Conservation (phyloP, 2,113 vertebrate species). For the Ictalurus furcatus region DNA sequence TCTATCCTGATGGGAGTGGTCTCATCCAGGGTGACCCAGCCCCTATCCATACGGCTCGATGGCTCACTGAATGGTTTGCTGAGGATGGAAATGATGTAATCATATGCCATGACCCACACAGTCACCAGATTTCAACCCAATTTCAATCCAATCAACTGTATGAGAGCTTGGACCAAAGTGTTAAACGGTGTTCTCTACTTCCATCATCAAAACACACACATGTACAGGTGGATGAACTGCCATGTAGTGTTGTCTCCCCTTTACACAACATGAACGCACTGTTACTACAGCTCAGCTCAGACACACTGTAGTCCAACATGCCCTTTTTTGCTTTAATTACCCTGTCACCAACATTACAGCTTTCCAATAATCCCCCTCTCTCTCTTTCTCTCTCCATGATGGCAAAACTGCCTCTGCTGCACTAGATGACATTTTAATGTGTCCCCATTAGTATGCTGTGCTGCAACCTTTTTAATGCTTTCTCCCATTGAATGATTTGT, state of each 20-base stretch:
- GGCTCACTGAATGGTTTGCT: background rate
- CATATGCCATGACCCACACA: background rate
- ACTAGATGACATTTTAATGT: conserved; percentile 70
- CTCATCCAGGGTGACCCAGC: background rate
- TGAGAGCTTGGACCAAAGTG: background rate
- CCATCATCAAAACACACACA: background rate
- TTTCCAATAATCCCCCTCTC: conserved; percentile 56
- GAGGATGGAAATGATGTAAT: background rate
- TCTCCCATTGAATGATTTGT: conserved; percentile 66
- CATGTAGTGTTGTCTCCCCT: background rate
- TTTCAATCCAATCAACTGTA: background rate
- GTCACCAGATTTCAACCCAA: background rate
- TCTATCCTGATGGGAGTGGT: background rate
- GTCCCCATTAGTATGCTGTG: conserved; percentile 55
- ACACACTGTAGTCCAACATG: conserved; percentile 20
- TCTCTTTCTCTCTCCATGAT: background rate
- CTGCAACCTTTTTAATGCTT: conserved; percentile 57
- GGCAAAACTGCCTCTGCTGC: conserved; percentile 71
- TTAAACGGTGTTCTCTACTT: background rate
- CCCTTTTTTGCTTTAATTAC: conserved; percentile 46
- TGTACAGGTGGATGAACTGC: background rate
- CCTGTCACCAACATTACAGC: conserved; percentile 36
- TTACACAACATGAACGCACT: conserved; percentile 4
- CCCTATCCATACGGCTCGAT: background rate
- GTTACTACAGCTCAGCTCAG: conserved; percentile 18